Evolutionary conservation across 2,888 invertebrate genomes (phyloP).

Genomic region (Hyposoter dolosus): DNA sequence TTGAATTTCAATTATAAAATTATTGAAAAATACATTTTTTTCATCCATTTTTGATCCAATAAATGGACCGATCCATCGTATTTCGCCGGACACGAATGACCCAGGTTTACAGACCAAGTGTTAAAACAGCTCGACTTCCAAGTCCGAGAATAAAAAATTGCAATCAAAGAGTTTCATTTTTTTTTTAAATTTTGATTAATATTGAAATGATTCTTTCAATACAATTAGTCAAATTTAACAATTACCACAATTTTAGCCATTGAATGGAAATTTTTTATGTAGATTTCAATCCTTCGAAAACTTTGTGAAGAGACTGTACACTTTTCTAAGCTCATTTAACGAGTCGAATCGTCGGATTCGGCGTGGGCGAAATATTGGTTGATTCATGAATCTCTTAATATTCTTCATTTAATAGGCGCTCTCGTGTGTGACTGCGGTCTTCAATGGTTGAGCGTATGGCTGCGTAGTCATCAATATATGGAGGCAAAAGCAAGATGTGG

Average conservation of each 20-base stretch:
- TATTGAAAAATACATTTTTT: no score
- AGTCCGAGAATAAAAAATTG: not conserved
- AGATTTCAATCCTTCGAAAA: not conserved
- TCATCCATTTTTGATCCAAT: no score
- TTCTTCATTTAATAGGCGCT: constrained; percentile 84
- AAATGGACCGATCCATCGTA: no score
- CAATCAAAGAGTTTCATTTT: not conserved
- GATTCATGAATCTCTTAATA: constrained; percentile 16
- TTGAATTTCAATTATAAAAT: no score
- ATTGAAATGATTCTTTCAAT: not conserved
- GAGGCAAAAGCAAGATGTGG: constrained; percentile 90
- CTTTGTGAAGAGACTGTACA: constrained; percentile 6
- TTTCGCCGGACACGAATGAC: no score
- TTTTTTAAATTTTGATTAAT: not conserved
- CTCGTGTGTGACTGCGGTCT: constrained; percentile 96
- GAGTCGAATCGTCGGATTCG: constrained; percentile 6
- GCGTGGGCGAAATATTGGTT: constrained; percentile 14
- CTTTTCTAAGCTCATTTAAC: not conserved
- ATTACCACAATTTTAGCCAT: no score
- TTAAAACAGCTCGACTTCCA: not conserved
- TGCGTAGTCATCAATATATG: constrained; percentile 87
- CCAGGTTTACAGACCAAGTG: no score
- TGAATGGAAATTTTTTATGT: not conserved
- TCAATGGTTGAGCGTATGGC: constrained; percentile 94
- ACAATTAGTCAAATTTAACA: not conserved